Percentiles rank a stretch among this genome's conserved stretches.
phyloP scores from a whole-genome alignment of 2,113 vertebrate species.

The Phalacrocorax brasilianus region DNA sequence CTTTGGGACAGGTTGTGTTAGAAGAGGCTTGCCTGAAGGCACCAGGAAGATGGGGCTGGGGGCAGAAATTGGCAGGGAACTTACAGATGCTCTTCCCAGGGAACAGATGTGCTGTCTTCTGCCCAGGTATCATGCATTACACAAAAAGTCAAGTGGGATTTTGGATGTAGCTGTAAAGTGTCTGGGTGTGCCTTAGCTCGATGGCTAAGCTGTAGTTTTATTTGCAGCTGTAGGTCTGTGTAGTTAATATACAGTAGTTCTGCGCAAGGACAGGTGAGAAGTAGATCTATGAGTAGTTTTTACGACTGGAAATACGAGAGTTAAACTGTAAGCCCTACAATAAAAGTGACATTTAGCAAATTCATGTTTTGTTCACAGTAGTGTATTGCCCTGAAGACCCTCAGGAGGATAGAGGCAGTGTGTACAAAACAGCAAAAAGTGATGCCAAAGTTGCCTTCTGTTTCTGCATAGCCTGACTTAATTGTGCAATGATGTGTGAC shows the following conservation, averaged over 20 bases:
- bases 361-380: neutral
- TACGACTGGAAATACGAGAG: neutral
- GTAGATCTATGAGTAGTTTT: neutral
- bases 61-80: neutral
- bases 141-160: neutral
- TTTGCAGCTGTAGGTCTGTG: neutral
- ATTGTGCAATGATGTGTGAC: neutral
- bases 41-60: accelerated
- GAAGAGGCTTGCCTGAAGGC: accelerated
- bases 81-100: neutral
- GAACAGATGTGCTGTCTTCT: neutral
- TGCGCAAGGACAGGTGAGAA: neutral
- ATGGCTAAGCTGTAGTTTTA: neutral
- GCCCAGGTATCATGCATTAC: neutral
- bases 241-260: neutral
- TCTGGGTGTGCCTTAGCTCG: neutral
- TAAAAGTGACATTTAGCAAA: neutral
- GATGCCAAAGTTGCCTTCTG: accelerated
- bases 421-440: neutral
- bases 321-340: neutral
- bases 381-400: neutral
- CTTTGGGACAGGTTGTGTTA: neutral
- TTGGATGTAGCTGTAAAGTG: neutral
- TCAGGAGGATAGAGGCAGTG: neutral
- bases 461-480: neutral